Percentiles rank a stretch among this genome's conserved stretches.
These are phyloP conservation scores for Drepana falcataria DNA, from an alignment of 2,888 invertebrate genomes.

Conservation along the genomic window DNA sequence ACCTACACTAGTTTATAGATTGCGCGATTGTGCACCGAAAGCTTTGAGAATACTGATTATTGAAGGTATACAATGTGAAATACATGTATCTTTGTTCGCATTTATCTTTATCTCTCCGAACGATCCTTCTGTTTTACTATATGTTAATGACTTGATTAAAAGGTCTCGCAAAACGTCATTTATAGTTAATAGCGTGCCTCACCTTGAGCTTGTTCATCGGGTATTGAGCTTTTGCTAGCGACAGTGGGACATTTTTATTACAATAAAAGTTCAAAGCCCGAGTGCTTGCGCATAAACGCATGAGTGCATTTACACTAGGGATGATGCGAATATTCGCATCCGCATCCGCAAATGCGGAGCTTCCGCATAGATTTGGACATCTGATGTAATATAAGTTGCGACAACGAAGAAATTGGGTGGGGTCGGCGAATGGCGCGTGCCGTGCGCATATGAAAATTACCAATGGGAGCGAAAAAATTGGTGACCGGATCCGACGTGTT, in stretches of 20 bases:
- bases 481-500: too few species aligned
- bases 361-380: too few species aligned
- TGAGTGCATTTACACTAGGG: background rate
- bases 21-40: background rate
- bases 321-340: too few species aligned
- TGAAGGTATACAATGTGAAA: background rate
- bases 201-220: slow-evolving; percentile 27
- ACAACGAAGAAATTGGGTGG: too few species aligned
- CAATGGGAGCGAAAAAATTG: too few species aligned
- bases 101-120: background rate
- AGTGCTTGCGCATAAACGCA: too few species aligned
- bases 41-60: background rate
- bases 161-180: slow-evolving; percentile 14
- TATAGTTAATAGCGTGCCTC: slow-evolving; percentile 23
- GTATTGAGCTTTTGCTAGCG: slow-evolving; percentile 22
- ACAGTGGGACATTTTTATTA: slow-evolving; percentile 8
- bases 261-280: too few species aligned
- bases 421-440: too few species aligned
- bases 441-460: too few species aligned
- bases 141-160: background rate
- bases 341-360: too few species aligned
- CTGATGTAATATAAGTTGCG: too few species aligned
- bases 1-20: slow-evolving; percentile 1
- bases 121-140: background rate
- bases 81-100: background rate